phyloP scores from a whole-genome alignment of 2,888 invertebrate genomes.

The Pseudoips prasinana region DNA sequence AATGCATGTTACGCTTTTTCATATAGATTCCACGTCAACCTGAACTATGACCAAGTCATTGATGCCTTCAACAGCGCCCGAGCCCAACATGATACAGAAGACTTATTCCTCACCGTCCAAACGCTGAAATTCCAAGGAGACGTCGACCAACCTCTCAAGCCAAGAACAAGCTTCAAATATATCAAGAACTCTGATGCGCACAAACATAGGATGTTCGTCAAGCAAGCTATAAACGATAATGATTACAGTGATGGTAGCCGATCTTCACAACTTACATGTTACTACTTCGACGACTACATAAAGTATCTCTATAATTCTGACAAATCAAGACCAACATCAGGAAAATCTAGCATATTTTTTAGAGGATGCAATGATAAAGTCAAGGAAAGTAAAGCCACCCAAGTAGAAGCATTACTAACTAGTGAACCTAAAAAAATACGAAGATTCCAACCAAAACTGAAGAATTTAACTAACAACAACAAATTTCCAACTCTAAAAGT shows the following conservation, averaged over 20 bases:
- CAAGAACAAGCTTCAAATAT: constrained; percentile 65
- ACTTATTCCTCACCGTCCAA: constrained; percentile 66
- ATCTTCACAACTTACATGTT: constrained; percentile 56
- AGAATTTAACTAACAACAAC: constrained; percentile 24
- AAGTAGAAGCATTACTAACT: constrained; percentile 39
- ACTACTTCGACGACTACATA: constrained; percentile 66
- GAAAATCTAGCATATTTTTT: constrained; percentile 54
- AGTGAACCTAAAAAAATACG: constrained; percentile 34
- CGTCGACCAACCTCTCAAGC: constrained; percentile 46
- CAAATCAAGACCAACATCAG: constrained; percentile 57
- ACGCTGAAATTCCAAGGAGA: constrained; percentile 67
- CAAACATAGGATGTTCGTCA: constrained; percentile 71
- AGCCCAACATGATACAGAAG: constrained; percentile 37
- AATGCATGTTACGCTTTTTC: constrained; percentile 3
- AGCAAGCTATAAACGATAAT: constrained; percentile 52
- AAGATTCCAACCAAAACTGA: constrained; percentile 34
- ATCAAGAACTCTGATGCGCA: constrained; percentile 48
- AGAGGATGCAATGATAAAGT: constrained; percentile 40
- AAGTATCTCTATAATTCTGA: constrained; percentile 61
- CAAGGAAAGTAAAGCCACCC: constrained; percentile 51
- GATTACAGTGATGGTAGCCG: constrained; percentile 45
- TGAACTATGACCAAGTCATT: constrained; percentile 22
- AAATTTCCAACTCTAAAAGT: constrained; percentile 17
- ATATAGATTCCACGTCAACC: constrained; percentile 54
- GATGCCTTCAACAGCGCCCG: constrained; percentile 28